Percentiles rank a stretch among this genome's conserved stretches.
phyloP scores from a whole-genome alignment of 2,113 vertebrate genomes.

The Pelecanoides urinatrix region DNA sequence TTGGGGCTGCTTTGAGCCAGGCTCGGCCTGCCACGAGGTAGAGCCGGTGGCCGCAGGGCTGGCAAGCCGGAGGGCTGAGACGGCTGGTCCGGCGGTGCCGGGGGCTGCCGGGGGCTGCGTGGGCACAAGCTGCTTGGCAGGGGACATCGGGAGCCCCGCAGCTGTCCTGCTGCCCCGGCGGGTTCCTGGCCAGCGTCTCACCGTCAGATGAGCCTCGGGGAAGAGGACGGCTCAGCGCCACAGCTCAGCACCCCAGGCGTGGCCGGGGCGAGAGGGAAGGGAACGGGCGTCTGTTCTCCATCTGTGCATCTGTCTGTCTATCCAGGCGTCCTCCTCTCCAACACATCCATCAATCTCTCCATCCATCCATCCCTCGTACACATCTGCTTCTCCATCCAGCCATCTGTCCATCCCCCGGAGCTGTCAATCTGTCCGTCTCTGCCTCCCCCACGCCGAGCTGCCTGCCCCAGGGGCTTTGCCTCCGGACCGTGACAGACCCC shows the following conservation, averaged over 20 bases:
- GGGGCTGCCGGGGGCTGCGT: not conserved
- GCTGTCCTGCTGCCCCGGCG: accelerated
- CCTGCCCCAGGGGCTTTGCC: not conserved
- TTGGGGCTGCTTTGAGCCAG: not conserved
- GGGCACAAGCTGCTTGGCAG: not conserved
- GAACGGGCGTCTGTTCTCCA: not conserved
- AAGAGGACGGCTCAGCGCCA: accelerated
- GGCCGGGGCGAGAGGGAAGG: not conserved
- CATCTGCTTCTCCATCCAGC: not conserved
- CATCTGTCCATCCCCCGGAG: conserved; percentile 43
- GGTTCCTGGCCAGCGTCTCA: not conserved
- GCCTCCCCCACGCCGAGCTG: not conserved
- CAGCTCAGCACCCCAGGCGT: not conserved
- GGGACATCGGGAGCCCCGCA: accelerated
- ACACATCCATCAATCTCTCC: conserved; percentile 15
- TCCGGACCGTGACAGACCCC: not conserved
- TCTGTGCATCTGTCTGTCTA: conserved; percentile 18
- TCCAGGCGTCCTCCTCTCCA: not conserved
- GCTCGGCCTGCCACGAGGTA: not conserved
- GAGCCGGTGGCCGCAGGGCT: not conserved
- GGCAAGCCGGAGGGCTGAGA: not conserved
- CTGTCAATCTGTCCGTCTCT: conserved; percentile 16
- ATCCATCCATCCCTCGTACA: not conserved
- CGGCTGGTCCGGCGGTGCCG: accelerated
- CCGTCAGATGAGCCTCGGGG: accelerated